These are phyloP conservation scores for Pyralis farinalis DNA, from an alignment of 2,888 invertebrate species.

Conservation along the genomic window DNA sequence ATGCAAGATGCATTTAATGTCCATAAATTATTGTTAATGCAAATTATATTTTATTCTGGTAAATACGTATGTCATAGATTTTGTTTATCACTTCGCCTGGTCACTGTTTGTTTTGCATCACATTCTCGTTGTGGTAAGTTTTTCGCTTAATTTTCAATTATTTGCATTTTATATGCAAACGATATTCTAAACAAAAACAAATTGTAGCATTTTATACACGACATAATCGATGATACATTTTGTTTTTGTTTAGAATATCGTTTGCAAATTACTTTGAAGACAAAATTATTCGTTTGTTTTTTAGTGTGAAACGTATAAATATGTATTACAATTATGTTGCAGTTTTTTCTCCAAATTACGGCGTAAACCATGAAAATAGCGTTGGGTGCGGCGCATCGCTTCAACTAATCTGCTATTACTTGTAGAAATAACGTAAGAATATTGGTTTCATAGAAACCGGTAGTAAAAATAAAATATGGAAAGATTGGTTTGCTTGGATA, in stretches of 20 bases:
- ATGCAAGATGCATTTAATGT: too few relatives aligned
- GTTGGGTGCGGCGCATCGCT: constrained; percentile 18
- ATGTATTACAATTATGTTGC: constrained; percentile 30
- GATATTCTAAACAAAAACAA: too few relatives aligned
- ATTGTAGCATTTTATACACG: too few relatives aligned
- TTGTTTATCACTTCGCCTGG: constrained; percentile 13
- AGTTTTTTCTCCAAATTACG: constrained; percentile 74
- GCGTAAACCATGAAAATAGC: constrained; percentile 53
- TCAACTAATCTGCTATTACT: constrained; percentile 14
- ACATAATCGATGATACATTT: too few relatives aligned
- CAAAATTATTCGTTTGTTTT: too few relatives aligned
- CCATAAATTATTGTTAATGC: too few relatives aligned
- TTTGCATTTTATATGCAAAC: background rate
- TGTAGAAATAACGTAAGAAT: constrained; percentile 3
- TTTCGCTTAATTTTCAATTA: constrained; percentile 10
- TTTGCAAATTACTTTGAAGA: too few relatives aligned
- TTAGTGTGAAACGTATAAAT: too few relatives aligned
- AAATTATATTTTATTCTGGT: background rate
- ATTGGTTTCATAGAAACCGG: constrained; percentile 1
- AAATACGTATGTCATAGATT: background rate
- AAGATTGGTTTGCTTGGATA: background rate
- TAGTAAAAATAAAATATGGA: background rate
- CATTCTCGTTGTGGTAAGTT: background rate
- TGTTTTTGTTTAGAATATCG: too few relatives aligned
- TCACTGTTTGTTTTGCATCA: constrained; percentile 15